phyloP scores from a whole-genome alignment of 2,888 invertebrate species.

The Carcina quercana region DNA sequence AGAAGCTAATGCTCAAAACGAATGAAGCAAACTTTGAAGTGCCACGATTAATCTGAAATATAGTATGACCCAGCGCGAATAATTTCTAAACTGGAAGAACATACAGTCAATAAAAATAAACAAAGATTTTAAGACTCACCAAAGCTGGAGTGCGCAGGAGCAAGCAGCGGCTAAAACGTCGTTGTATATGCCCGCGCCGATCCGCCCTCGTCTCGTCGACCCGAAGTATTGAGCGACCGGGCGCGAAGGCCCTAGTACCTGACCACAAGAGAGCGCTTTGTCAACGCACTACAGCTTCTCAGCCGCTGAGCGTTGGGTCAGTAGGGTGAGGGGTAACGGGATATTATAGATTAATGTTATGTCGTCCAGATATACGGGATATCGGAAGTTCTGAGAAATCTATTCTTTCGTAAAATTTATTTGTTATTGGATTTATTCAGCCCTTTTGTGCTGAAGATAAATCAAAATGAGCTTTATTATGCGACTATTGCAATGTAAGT shows the following conservation, averaged over 20 bases:
- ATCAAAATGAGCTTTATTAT: too few species aligned
- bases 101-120: neutral
- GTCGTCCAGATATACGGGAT: too few species aligned
- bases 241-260: slow-evolving; percentile 72
- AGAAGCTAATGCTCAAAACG: too few species aligned
- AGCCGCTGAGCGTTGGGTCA: slow-evolving; percentile 32
- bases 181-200: slow-evolving; percentile 59
- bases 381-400: slow-evolving; percentile 4
- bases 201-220: slow-evolving; percentile 63
- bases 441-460: too few species aligned
- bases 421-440: too few species aligned
- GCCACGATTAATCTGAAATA: too few species aligned
- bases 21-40: too few species aligned
- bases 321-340: neutral
- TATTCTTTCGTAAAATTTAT: too few species aligned
- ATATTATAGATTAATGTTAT: neutral
- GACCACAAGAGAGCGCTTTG: slow-evolving; percentile 48
- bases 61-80: too few species aligned
- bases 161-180: slow-evolving; percentile 48
- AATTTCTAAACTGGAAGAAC: too few species aligned
- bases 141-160: slow-evolving; percentile 56
- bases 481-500: too few species aligned
- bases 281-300: slow-evolving; percentile 39
- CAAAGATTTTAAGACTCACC: slow-evolving; percentile 31
- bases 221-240: slow-evolving; percentile 65